Base-by-base conservation (phyloP, 2,797 vertebrate species). In the Xyrichtys novacula region DNA sequence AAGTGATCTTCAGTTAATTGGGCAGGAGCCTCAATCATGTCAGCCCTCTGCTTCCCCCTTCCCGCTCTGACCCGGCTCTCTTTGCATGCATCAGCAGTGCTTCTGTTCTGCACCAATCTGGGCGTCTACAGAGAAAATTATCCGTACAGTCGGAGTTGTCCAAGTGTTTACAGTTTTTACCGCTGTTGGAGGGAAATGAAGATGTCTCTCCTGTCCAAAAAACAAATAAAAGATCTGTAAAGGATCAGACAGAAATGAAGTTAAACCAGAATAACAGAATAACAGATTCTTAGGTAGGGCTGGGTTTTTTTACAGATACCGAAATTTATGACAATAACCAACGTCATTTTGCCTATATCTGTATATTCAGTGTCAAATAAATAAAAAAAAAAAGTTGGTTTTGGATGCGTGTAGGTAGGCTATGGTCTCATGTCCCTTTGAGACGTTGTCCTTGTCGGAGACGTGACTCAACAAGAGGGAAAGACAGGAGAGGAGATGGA, bases 1-100 rank as follows among this genome's bases (percentile, higher is more conserved):
- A 87, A 90, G 85, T 84, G 76, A 89, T 91, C 87, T 89, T 56
- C 81, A 85, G 77, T 84, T 92, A 91, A 92, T 90, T 89, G 78
- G 82, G 52, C 70, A 75, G 73, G 72, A 90, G 84, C 80, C 88
- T 90, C 80, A 83, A 80, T 86, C 83, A 84, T 77, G 75, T 78
- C 64, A 0, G 57, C 28, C 59, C 52, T 52, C 63, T 16, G 15
- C 65, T 57, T 76, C 58, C 46, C 53, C 62, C 22, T n/a, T n/a
- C n/a, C n/a, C n/a, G n/a, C n/a, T 69, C 68, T 76, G 80, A 84
- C 80, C 76, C 63, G 0, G 6, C 58, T 78, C 76, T 49, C 70
- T 64, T 58, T 71, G 68, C 78, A 76, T 71, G 80, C 78, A 86
- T 87, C 83, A 85, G 56, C 57, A 44, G 29, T 54, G 25, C 75